Base-by-base conservation (phyloP, 2,888 invertebrate genomes). In the Plebejus argus region DNA sequence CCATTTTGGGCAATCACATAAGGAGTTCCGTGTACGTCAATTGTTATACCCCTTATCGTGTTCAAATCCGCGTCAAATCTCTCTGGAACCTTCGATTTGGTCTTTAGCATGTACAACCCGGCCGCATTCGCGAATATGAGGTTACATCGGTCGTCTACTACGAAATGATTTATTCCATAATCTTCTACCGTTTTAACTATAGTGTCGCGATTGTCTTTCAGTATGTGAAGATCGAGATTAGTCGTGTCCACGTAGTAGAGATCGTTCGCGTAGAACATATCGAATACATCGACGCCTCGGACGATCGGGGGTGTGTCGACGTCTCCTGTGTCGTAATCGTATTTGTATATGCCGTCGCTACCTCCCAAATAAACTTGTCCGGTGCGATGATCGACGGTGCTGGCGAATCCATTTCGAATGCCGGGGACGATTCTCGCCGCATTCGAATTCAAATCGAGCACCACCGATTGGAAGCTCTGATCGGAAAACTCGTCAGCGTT, bases 401-500 rank as follows among this genome's bases (percentile, higher is more conserved):
- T 89, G 12, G 90, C 89, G 66, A 88, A 91, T 8, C 91, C 91
- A 79, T 91, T 90, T 23, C 87, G 86, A 77, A 91, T 87, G 78
- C 86, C 85, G 56, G 88, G 87, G 77, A 90, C 83, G 71, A 90
- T 81, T 39, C 83, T 81, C 20, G 86, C 79, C 33, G 80, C 77
- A 23, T 84, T 85, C 70, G 84, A 85, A 71, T 86, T 82, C 23
- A 90, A 84, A 79, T 89, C 85, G n/a, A 90, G 82, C 49, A 86
- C 80, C 23, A 87, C 90, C 8, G 85, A 87, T 79, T 89, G 88
- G 79, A 91, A 91, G 81, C 90, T 90, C 85, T 90, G 89, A 76
- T 89, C 86, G 0, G 88, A 88, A 82, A 87, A 89, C 77, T 90
- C 87, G 77, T 91, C 90, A 3, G 89, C 88, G 79, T 91, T 91